phyloP scores from a whole-genome alignment of 2,888 invertebrate genomes.

The Theretra japonica region DNA sequence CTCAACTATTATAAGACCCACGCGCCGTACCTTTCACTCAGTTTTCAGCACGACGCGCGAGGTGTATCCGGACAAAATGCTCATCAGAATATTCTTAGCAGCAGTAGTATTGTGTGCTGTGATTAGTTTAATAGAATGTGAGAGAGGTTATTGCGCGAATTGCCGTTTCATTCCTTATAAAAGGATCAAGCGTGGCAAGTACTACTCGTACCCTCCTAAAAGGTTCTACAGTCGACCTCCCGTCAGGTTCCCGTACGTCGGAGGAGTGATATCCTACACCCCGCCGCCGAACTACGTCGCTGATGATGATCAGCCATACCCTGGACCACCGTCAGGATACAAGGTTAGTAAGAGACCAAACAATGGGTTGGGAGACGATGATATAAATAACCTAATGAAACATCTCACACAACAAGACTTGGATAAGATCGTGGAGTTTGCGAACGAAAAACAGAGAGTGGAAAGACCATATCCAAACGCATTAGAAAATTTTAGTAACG shows the following conservation, averaged over 20 bases:
- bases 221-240: slow-evolving; percentile 68
- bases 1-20: slow-evolving; percentile 71
- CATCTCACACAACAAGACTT: slow-evolving; percentile 73
- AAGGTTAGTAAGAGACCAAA: slow-evolving; percentile 71
- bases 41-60: slow-evolving; percentile 51
- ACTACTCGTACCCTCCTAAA: slow-evolving; percentile 60
- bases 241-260: slow-evolving; percentile 47
- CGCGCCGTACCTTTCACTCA: slow-evolving; percentile 62
- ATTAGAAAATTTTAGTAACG: slow-evolving; percentile 29
- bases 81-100: slow-evolving; percentile 36
- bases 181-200: slow-evolving; percentile 70
- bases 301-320: slow-evolving; percentile 51
- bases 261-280: slow-evolving; percentile 65
- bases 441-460: slow-evolving; percentile 44
- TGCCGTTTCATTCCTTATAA: slow-evolving; percentile 44
- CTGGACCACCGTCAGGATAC: slow-evolving; percentile 35
- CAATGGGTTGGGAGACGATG: slow-evolving; percentile 67
- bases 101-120: slow-evolving; percentile 51
- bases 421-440: slow-evolving; percentile 68
- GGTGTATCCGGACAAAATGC: slow-evolving; percentile 20
- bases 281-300: slow-evolving; percentile 65
- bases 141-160: slow-evolving; percentile 45
- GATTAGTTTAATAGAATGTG: slow-evolving; percentile 51
- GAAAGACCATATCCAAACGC: slow-evolving; percentile 8
- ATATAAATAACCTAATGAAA: slow-evolving; percentile 70